Percentiles rank a stretch among this genome's conserved stretches.
These are phyloP conservation scores for Eutolmus rufibarbis DNA, from an alignment of 2,888 invertebrate genomes.

Conservation along the genomic window DNA sequence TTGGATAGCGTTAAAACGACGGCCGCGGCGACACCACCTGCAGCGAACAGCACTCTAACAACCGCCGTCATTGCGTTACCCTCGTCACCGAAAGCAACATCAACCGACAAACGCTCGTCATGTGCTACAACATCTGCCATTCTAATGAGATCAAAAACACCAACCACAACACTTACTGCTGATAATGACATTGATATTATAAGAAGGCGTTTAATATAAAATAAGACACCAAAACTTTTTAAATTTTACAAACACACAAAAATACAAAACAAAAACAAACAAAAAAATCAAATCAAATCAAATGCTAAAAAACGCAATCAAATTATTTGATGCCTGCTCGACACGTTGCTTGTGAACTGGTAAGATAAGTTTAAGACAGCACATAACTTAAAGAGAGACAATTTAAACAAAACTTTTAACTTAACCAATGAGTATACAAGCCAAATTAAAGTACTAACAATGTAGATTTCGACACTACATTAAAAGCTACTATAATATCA, in stretches of 20 bases:
- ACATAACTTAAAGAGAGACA: background rate
- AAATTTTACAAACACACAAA: background rate
- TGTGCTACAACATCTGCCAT: slow-evolving; percentile 46
- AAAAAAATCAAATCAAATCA: background rate
- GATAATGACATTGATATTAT: slow-evolving; percentile 34
- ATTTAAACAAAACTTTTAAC: background rate
- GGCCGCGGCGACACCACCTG: background rate
- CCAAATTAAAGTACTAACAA: background rate
- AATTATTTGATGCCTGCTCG: slow-evolving; percentile 16
- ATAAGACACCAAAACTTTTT: slow-evolving; percentile 27
- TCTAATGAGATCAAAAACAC: slow-evolving; percentile 37
- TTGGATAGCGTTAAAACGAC: slow-evolving; percentile 29
- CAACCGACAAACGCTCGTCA: slow-evolving; percentile 39
- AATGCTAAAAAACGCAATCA: background rate
- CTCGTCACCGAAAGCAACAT: slow-evolving; percentile 12
- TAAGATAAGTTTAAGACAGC: slow-evolving; percentile 31
- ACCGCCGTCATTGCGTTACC: slow-evolving; percentile 22
- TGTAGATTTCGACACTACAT: background rate
- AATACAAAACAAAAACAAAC: slow-evolving; percentile 9
- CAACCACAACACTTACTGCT: slow-evolving; percentile 31
- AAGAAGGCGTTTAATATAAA: slow-evolving; percentile 41
- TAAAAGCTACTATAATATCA: background rate
- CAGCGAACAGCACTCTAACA: background rate
- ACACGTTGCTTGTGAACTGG: slow-evolving; percentile 33
- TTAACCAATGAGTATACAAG: background rate